Evolutionary conservation across 2,888 invertebrate genomes (phyloP).

Genomic region (Elegia similella): DNA sequence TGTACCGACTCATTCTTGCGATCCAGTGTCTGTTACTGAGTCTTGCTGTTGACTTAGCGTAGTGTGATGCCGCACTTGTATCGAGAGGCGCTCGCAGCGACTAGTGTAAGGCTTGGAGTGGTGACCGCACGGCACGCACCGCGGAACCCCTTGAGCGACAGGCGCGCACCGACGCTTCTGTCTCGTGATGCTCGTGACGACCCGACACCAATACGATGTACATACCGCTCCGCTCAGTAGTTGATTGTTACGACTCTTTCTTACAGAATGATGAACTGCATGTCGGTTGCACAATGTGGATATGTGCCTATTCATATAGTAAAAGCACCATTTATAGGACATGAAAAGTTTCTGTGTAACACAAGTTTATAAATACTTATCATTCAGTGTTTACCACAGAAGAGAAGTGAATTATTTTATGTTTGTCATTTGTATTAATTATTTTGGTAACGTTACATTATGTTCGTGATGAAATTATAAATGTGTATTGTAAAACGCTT

Average conservation of each 20-base stretch:
- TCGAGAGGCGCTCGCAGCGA: conserved; percentile 61
- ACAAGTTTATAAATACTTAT: conserved; percentile 35
- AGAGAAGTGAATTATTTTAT: conserved; percentile 25
- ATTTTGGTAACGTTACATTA: conserved; percentile 23
- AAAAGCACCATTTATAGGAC: conserved; percentile 55
- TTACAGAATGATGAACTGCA: conserved; percentile 58
- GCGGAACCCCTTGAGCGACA: conserved; percentile 74
- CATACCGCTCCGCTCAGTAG: conserved; percentile 70
- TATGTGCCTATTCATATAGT: conserved; percentile 64
- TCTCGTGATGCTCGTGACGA: conserved; percentile 54
- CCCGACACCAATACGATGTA: conserved; percentile 65
- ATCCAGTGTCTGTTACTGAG: conserved; percentile 73
- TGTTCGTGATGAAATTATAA: conserved; percentile 44
- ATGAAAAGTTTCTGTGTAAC: conserved; percentile 55
- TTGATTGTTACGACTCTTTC: conserved; percentile 61
- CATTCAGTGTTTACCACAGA: conserved; percentile 35
- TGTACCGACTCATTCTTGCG: conserved; percentile 72
- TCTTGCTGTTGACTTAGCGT: conserved; percentile 77
- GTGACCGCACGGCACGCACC: conserved; percentile 63
- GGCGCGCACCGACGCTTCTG: conserved; percentile 72
- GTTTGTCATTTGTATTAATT: conserved; percentile 30
- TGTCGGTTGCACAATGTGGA: conserved; percentile 66
- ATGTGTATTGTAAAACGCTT: conserved; percentile 46
- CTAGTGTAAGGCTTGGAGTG: conserved; percentile 73
- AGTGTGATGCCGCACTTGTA: conserved; percentile 76